Percentiles rank a stretch among this genome's conserved stretches.
phyloP scores from a whole-genome alignment of 2,113 vertebrate genomes.

The Excalfactoria chinensis region DNA sequence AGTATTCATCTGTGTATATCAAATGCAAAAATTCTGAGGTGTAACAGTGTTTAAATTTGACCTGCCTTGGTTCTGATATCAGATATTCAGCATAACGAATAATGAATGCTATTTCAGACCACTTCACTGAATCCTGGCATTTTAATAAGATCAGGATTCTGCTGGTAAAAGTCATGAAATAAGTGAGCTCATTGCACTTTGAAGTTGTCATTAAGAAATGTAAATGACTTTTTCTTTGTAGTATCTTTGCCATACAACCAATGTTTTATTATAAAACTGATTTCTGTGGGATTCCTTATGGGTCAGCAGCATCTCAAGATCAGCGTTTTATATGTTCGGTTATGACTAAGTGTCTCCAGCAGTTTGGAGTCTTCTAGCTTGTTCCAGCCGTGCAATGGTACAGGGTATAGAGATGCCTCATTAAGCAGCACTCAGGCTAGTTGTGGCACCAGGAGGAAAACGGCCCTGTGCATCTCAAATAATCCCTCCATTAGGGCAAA shows the following conservation, averaged over 20 bases:
- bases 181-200: neutral
- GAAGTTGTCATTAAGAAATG: neutral
- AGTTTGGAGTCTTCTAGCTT: neutral
- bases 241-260: neutral
- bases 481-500: neutral
- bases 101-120: neutral
- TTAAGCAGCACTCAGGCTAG: neutral
- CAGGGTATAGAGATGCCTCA: neutral
- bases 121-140: neutral
- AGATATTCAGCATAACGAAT: neutral
- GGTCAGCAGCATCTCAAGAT: neutral
- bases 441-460: neutral
- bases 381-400: neutral
- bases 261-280: neutral
- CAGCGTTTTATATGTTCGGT: neutral
- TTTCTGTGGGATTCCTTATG: neutral
- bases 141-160: neutral
- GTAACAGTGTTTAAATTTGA: neutral
- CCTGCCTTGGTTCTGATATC: neutral
- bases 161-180: neutral
- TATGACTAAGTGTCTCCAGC: neutral
- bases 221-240: neutral
- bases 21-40: neutral
- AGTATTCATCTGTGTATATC: neutral
- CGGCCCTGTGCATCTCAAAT: neutral